Evolutionary conservation across 2,797 vertebrate genomes (phyloP), one percentile per base, ranked within the genome.

Genomic region (Anabacerthia variegaticeps): DNA sequence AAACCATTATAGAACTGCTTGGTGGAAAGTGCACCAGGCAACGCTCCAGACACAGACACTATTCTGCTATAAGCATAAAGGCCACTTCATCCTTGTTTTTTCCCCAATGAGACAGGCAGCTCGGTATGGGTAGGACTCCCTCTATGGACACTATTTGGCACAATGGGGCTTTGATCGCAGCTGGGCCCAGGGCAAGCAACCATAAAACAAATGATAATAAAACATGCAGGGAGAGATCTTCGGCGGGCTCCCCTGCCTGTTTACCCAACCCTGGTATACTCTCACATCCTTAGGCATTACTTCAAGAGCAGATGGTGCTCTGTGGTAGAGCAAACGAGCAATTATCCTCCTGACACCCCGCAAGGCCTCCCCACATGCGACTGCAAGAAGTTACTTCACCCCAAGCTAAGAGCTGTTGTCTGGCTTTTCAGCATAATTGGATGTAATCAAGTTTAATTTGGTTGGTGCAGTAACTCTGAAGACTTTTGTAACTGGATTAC

Each of bases 401-500:
- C 95, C 95, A 94, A 97, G 97, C 97, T 96, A 98, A 96, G 97
- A 97, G 97, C 97, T 97, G 97, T 96, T 97, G 97, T 97, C 98
- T 98, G 97, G 94, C 93, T 95, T 97, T 97, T 97, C 97, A 97
- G 97, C 96, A 97, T 98, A 98, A 98, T 98, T 97, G 97, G 97
- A 96, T 94, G 93, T 98, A 98, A 98, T 98, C 97, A 96, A 97
- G 97, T 97, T 98, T 98, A 97, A 98, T 98, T 94, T 84, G 89
- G 97, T 97, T 93, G 96, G 96, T 97, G 97, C 95, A 97, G 97
- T 96, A 97, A 97, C 97, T 98, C 97, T 84, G 96, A 97, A 96
- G 97, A 96, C 97, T 97, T 98, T 97, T 97, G 66, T 97, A 98
- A 98, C 94, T 96, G 92, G 93, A 98, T 98, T 98, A 98, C 89